Base-by-base conservation (phyloP, 2,113 vertebrate species). In the Phrynosoma platyrhinos region DNA sequence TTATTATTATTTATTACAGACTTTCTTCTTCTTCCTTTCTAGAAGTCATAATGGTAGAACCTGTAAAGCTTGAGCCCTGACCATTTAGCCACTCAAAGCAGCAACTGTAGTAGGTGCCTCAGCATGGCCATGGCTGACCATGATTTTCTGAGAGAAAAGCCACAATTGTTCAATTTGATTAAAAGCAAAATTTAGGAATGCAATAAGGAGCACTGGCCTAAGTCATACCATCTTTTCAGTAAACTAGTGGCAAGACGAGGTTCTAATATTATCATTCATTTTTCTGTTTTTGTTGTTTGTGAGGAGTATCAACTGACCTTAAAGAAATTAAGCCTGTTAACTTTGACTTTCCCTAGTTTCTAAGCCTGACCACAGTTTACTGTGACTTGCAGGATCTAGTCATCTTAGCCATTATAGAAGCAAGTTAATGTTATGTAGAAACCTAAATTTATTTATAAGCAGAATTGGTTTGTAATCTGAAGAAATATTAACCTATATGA, bases 401-500 rank as follows among this genome's bases (percentile, higher is more conserved):
- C 82, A 13, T 30, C 2, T 75, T 66, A 82, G n/a, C 72, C 83
- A 40, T 62, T 88, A 87, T 84, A 79, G 83, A 85, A 53, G 47
- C 32, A 71, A 79, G 5, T 75, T 64, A 87, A 9, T 58, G 27
- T 71, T 82, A 68, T 68, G 66, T 30, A n/a, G 88, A 3, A 68
- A 62, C 81, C 90, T 78, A 30, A 0, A 85, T 87, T 84, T 88
- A 72, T 74, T 92, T 85, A 27, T 5, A 76, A 76, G 32, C 30
- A 71, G 23, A n/a, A 90, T 58, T 36, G 16, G 55, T 74, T 55
- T 89, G 3, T 30, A 42, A 82, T 69, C 79, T 69, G 36, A 79
- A 52, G 21, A 80, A 89, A 68, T 10, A 79, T 76, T 12, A 82
- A 87, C 84, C 82, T 66, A 42, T 68, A 84, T 76, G n/a, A 87